Evolutionary conservation across 2,113 vertebrate species (phyloP), one percentile per base, ranked within the genome.

Genomic region (Plectropomus leopardus): DNA sequence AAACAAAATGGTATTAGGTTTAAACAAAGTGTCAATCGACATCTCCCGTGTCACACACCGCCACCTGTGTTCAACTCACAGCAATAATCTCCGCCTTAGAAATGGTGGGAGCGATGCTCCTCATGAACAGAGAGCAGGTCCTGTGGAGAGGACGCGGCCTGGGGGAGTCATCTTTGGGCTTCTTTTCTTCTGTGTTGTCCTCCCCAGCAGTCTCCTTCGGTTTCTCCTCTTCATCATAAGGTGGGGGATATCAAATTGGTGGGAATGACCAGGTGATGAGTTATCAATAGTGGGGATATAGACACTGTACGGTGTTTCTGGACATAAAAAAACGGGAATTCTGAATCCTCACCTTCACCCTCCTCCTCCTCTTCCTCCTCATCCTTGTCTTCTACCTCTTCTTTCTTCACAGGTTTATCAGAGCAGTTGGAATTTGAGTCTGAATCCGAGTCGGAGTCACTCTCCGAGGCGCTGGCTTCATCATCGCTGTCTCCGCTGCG

Each of bases 81-180:
- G 96, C 95, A 6, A 97, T 93, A 34, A 98, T 97, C 89, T 98
- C 97, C 0, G 96, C 96, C 85, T 96, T 96, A 24, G 96, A 96
- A 75, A 98, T 98, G 64, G 96, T 94, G 17, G 97, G 97, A 1
- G 97, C 96, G 0, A 98, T 97, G 87, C 96, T 98, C 73, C 97
- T 95, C 96, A 98, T 96, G 83, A 98, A 98, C 70, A 98, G 94
- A 1, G 97, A 98, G 78, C 95, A 97, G 10, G 97, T 98, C 89
- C 95, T 96, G 87, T 98, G 97, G 16, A 97, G 92, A 0, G 97
- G 96, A 3, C 97, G 95, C 0, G 97, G 97, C 66, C 95, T 95
- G 23, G 95, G 95, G 8, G 93, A 83, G 16, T 97, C 96, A 14
- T 95, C 93, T 88, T 96, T 97, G 0, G 88, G 73, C 10, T 95